Percentiles rank a stretch among this genome's conserved stretches.
Conservation (phyloP, 1,140 invertebrate species). For the Acromyrmex echinatior region DNA sequence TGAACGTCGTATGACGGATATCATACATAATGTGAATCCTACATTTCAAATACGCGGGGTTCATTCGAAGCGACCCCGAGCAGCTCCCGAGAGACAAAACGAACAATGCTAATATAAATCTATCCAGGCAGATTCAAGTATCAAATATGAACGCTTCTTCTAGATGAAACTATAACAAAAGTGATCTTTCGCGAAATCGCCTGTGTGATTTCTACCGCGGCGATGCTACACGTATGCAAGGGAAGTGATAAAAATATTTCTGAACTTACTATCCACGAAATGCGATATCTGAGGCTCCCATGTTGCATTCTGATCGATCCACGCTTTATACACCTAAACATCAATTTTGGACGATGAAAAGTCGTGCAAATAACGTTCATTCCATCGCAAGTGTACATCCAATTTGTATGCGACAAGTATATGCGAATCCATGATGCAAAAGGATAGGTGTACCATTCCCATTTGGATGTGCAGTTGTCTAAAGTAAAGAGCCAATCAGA, state of each 20-base stretch:
- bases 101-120: not conserved
- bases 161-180: not conserved
- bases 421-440: not conserved
- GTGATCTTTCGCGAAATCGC: not conserved
- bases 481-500: too few relatives aligned
- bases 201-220: not conserved
- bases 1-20: too few relatives aligned
- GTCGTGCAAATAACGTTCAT: not conserved
- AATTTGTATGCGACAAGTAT: too few relatives aligned
- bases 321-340: constrained; percentile 86
- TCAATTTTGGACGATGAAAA: not conserved
- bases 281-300: not conserved
- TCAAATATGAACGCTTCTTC: not conserved
- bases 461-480: too few relatives aligned
- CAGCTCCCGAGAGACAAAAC: too few relatives aligned
- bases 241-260: constrained; percentile 8
- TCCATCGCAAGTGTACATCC: not conserved
- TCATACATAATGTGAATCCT: too few relatives aligned
- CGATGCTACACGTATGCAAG: not conserved
- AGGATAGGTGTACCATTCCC: too few relatives aligned
- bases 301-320: constrained; percentile 76
- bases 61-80: too few relatives aligned
- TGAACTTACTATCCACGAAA: constrained; percentile 71
- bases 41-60: too few relatives aligned
- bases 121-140: not conserved